Evolutionary conservation across 2,113 vertebrate species (phyloP).

Genomic region (Parus major): DNA sequence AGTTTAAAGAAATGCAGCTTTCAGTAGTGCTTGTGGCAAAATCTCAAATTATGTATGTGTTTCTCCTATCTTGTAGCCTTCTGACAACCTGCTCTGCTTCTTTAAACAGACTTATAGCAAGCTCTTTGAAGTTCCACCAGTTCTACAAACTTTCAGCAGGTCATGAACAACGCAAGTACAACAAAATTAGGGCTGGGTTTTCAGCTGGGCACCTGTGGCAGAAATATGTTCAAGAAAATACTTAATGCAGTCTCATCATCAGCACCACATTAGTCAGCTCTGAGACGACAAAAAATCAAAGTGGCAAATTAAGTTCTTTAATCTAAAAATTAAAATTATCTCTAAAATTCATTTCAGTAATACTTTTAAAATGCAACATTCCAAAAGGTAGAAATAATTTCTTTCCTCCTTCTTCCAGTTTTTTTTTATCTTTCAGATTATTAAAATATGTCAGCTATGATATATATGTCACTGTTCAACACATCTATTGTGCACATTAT

Average conservation of each 20-base stretch:
- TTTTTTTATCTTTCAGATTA: not conserved
- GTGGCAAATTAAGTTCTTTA: not conserved
- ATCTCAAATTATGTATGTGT: rapidly evolving
- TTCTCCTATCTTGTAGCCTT: not conserved
- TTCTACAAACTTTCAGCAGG: not conserved
- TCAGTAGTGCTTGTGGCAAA: not conserved
- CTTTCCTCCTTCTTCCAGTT: not conserved
- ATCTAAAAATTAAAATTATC: not conserved
- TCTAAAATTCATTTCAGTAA: not conserved
- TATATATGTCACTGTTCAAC: not conserved
- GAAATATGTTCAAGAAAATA: not conserved
- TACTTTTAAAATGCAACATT: not conserved
- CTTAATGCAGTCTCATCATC: not conserved
- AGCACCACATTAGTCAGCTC: not conserved
- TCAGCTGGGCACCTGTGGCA: not conserved
- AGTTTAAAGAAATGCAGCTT: not conserved
- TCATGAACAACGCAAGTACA: not conserved
- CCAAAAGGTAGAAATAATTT: not conserved
- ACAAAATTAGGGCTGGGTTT: not conserved
- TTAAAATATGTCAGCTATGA: not conserved
- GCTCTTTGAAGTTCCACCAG: not conserved
- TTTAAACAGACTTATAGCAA: not conserved
- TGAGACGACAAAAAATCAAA: not conserved
- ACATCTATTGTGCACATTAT: rapidly evolving
- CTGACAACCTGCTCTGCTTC: not conserved